phyloP scores from a whole-genome alignment of 2,797 vertebrate genomes.

The Sebastes paucispinis region DNA sequence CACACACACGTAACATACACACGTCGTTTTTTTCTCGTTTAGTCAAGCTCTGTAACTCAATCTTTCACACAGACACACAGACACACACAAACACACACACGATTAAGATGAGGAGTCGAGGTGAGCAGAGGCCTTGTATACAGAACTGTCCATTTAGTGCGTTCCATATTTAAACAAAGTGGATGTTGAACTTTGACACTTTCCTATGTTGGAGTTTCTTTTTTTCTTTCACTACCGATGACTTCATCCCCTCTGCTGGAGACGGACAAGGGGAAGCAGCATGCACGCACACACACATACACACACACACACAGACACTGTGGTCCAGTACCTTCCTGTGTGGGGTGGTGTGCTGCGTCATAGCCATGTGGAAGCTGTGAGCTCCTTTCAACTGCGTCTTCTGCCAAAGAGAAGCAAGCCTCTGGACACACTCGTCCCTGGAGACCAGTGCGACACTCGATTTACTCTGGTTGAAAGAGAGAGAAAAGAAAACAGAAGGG shows the following conservation, averaged over 20 bases:
- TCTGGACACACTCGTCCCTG: slow-evolving; percentile 83
- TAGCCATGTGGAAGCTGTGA: slow-evolving; percentile 89
- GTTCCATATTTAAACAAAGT: slow-evolving; percentile 55
- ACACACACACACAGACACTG: background rate
- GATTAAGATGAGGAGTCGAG: slow-evolving; percentile 11
- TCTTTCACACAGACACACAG: background rate
- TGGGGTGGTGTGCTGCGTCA: slow-evolving; percentile 88
- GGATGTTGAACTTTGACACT: slow-evolving; percentile 36
- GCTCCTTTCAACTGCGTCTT: slow-evolving; percentile 86
- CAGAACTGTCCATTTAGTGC: slow-evolving; percentile 41
- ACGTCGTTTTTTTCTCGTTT: background rate
- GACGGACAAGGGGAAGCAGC: slow-evolving; percentile 19
- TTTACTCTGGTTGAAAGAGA: slow-evolving; percentile 80
- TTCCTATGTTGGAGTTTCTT: background rate
- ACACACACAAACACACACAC: background rate
- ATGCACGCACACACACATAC: background rate
- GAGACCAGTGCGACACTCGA: slow-evolving; percentile 85
- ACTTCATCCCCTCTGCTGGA: slow-evolving; percentile 50
- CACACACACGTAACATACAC: background rate
- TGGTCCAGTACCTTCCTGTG: slow-evolving; percentile 85
- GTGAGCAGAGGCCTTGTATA: slow-evolving; percentile 44
- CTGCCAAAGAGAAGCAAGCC: slow-evolving; percentile 89
- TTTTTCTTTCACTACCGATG: slow-evolving; percentile 16
- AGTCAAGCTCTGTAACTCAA: too few relatives aligned
- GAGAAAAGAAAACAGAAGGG: background rate